Base-by-base conservation (phyloP, 2,797 vertebrate species). In the Crenuchus spilurus region DNA sequence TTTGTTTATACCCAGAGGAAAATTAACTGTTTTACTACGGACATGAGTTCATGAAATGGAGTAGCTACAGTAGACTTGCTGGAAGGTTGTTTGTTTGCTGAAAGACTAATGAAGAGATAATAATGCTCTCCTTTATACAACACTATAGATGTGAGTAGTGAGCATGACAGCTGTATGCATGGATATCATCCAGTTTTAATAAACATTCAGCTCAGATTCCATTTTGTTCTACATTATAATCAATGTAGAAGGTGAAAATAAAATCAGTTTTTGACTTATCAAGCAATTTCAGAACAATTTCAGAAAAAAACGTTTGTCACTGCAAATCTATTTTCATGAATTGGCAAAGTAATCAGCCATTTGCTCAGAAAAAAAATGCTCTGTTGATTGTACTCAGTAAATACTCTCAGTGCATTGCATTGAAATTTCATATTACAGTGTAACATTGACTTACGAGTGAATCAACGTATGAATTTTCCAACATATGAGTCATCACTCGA, bases 1-100 rank as follows among this genome's bases (percentile, higher is more conserved):
- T 58, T 20, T 37, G 31, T 58, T 58, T 58, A 13, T 58, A 13
- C n/a, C n/a, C 55, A 58, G 55, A 35, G 55, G 9, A 16, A 58
- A 26, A 5, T 3, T 9, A 49, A 49, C 22, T 5, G 33, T 20
- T 18, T n/a, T 57, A 7, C 16, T n/a, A 11, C 33, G n/a, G 14
- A 7, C 18, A 22, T 33, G 22, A 1, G 35, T 0, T 39, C 39
- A 13, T 4, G 9, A 60, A 22, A 13, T 4, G 33, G 6, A 2
- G 14, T n/a, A n/a, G 35, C 6, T 58, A 2, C 22, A 10, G 33
- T 39, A 1, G 1, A 5, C 7, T 22, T 11, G 2, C 0, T 20
- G 20, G 33, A 6, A 39, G 57, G 2, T 13, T 39, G 11, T 61
- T 58, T 61, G 5, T 7, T 39, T 61, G 18, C 39, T 10, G 37